These are phyloP conservation scores for Holocentrus rufus DNA, from an alignment of 2,797 vertebrate species.

Conservation along the genomic window DNA sequence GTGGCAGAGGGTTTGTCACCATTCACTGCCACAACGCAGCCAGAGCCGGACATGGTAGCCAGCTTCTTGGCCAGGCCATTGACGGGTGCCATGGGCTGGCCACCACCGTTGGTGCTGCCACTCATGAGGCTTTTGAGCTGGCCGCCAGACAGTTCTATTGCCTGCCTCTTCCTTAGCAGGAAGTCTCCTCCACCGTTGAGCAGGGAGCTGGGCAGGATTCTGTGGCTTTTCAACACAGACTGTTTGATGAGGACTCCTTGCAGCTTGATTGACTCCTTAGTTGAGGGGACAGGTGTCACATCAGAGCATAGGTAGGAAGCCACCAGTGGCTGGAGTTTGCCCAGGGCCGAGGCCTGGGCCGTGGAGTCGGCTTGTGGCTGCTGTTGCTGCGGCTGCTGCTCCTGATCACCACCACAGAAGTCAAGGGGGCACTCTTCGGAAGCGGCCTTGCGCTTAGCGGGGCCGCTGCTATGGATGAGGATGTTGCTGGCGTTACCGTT, in stretches of 20 bases:
- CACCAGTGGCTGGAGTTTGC: constrained; percentile 94
- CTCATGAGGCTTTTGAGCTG: constrained; percentile 94
- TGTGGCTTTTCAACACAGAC: constrained; percentile 91
- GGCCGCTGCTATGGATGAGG: constrained; percentile 91
- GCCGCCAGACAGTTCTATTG: constrained; percentile 92
- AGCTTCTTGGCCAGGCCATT: constrained; percentile 96
- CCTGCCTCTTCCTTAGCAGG: constrained; percentile 89
- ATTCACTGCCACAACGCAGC: constrained; percentile 83
- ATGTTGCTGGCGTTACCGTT: constrained; percentile 95
- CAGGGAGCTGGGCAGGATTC: constrained; percentile 85
- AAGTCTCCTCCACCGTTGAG: constrained; percentile 88
- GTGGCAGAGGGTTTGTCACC: constrained; percentile 77
- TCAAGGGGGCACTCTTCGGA: constrained; percentile 88
- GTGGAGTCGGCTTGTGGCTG: constrained; percentile 71
- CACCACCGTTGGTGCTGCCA: constrained; percentile 81
- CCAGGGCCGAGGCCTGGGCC: constrained; percentile 81
- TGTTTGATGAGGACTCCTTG: constrained; percentile 97
- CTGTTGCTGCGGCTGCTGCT: constrained; percentile 75
- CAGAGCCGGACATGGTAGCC: constrained; percentile 84
- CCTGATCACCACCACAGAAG: constrained; percentile 87
- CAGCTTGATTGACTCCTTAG: constrained; percentile 94
- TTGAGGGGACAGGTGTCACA: constrained; percentile 91
- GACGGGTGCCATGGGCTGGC: constrained; percentile 89
- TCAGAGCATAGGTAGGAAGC: constrained; percentile 94
- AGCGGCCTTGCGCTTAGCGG: constrained; percentile 89